Conservation (phyloP, 2,888 invertebrate species). For the Hemistola chrysoprasaria region DNA sequence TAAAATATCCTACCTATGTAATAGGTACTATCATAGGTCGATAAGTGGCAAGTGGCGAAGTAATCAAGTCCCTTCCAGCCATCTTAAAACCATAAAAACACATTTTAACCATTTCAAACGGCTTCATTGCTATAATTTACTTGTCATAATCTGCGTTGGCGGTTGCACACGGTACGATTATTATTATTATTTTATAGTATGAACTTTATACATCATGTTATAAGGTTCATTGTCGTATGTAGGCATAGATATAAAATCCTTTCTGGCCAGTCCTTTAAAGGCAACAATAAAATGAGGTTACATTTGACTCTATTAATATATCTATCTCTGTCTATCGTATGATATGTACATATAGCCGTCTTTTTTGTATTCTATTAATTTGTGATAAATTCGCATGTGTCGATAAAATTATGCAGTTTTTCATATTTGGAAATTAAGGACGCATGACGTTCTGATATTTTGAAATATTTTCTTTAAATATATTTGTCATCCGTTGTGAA, state of each 20-base stretch:
- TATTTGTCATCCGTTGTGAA: constrained; percentile 17
- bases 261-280: constrained; percentile 56
- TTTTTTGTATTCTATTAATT: constrained; percentile 27
- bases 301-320: constrained; percentile 44
- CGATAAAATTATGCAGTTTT: constrained; percentile 24
- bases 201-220: constrained; percentile 13
- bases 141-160: constrained; percentile 55
- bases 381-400: constrained; percentile 34
- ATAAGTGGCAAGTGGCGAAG: constrained; percentile 17
- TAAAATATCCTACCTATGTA: too few relatives aligned
- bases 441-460: constrained; percentile 25
- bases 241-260: constrained; percentile 40
- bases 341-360: constrained; percentile 26
- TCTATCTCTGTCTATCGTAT: constrained; percentile 37
- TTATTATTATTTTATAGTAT: constrained; percentile 25
- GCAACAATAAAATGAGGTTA: constrained; percentile 63
- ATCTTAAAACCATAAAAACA: constrained; percentile 43
- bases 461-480: constrained; percentile 19
- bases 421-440: constrained; percentile 25
- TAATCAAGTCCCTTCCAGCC: constrained; percentile 33
- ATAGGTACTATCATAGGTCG: too few relatives aligned
- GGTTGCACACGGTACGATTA: constrained; percentile 62
- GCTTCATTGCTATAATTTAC: constrained; percentile 57
- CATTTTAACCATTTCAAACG: constrained; percentile 47
- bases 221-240: constrained; percentile 24